Base-by-base conservation (phyloP, 2,888 invertebrate species). In the Sipunculus nudus region DNA sequence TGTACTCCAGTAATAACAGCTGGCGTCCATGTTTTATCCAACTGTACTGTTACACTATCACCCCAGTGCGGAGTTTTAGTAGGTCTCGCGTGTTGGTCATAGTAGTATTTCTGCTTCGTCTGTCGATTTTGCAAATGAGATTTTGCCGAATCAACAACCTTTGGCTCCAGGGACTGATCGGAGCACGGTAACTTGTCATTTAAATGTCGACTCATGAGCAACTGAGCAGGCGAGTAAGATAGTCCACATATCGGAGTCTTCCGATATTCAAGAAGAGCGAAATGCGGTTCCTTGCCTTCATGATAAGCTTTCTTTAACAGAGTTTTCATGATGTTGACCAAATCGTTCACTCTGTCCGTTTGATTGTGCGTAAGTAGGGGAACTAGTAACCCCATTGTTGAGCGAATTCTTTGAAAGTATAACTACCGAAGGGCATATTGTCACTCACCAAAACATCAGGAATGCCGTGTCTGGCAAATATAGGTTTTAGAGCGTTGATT, bases 371-470 rank as follows among this genome's bases (percentile, higher is more conserved):
- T 61, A 58, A 19, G 31, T 48, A n/a, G 65, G 65, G 19, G 10
- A 59, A 46, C n/a, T 40, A 13, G 26, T 61, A 57, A 10, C 41
- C 46, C 61, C 61, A 57, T 13, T 61, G 58, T 16, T 45, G 23
- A n/a, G 61, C 56, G 50, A 65, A 67, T 10, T 55, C 39, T 1
- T 23, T 25, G 8, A 67, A 47, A 29, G 47, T 26, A 16, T 25
- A 43, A 28, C 62, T 62, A n/a, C 31, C 46, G 32, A 63, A 69
- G 38, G 67, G 67, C 67, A 65, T 67, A 49, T 67, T 67, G 45
- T 67, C 68, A 25, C 50, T 28, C 35, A 69, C 38, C 19, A 70
- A 28, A 16, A 43, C 43, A 13, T 67, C 63, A 21, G 63, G 66
- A 26, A 69, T 59, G 5, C 65, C 70, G 52, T 67, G 61, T 19